These are phyloP conservation scores for Chrysopa pallens DNA, from an alignment of 1,140 invertebrate species.

Conservation along the genomic window DNA sequence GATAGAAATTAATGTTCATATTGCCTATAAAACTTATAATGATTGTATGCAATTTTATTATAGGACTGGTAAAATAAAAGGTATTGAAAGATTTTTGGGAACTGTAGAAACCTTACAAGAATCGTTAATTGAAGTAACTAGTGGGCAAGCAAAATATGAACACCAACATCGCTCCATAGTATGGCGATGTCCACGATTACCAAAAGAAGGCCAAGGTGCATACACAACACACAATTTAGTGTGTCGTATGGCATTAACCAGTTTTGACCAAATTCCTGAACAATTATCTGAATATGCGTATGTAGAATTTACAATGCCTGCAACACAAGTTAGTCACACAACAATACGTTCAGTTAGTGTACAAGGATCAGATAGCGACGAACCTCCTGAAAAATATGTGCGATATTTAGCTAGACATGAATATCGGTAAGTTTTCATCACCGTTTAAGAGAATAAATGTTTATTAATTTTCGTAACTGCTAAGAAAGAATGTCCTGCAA, in stretches of 20 bases:
- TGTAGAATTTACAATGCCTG: constrained; percentile 98
- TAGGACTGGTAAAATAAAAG: constrained; percentile 83
- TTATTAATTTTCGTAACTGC: not conserved
- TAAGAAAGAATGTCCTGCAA: not conserved
- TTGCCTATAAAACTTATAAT: too few relatives aligned
- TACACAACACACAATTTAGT: constrained; percentile 92
- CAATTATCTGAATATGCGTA: constrained; percentile 72
- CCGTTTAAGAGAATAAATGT: not conserved
- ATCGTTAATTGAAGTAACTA: constrained; percentile 92
- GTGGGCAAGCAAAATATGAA: constrained; percentile 97
- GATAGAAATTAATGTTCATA: too few relatives aligned
- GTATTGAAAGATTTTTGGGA: constrained; percentile 85
- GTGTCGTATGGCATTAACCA: constrained; percentile 83
- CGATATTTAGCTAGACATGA: constrained; percentile 92
- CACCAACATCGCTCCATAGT: constrained; percentile 94
- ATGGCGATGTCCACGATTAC: constrained; percentile 90
- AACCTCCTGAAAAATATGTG: constrained; percentile 97
- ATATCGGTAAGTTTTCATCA: constrained; percentile 51
- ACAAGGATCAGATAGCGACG: constrained; percentile 69
- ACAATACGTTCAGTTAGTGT: constrained; percentile 90
- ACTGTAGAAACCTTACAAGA: constrained; percentile 80
- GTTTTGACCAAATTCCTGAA: constrained; percentile 93
- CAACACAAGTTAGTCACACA: constrained; percentile 91
- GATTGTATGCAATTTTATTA: constrained; percentile 6
- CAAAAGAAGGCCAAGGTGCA: constrained; percentile 93